These are phyloP conservation scores for Pyrochroa serraticornis DNA, from an alignment of 2,888 invertebrate species.

Conservation along the genomic window DNA sequence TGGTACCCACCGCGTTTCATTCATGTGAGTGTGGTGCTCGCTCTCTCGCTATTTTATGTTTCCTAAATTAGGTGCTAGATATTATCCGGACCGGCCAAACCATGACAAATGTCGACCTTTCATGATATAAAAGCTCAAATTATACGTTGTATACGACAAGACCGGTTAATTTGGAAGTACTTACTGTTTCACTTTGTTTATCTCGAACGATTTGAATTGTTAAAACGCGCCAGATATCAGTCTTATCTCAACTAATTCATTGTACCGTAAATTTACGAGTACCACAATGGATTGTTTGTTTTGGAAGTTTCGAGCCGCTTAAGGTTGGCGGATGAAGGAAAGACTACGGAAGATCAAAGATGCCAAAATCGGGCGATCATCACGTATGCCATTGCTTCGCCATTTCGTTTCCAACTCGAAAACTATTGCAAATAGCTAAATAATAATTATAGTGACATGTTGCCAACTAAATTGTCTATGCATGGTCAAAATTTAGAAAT, in stretches of 20 bases:
- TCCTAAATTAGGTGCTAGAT: constrained; percentile 27
- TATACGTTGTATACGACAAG: constrained; percentile 18
- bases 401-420: too few species aligned
- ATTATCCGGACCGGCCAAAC: constrained; percentile 22
- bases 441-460: too few species aligned
- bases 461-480: too few species aligned
- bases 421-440: too few species aligned
- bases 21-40: constrained; percentile 10
- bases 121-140: constrained; percentile 24
- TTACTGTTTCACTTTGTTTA: constrained; percentile 7
- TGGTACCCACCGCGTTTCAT: constrained; percentile 1
- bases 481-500: too few species aligned
- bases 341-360: too few species aligned
- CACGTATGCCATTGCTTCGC: too few species aligned
- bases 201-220: constrained; percentile 21
- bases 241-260: constrained; percentile 16
- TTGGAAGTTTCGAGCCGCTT: too few species aligned
- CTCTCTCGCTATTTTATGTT: constrained; percentile 25
- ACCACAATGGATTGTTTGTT: too few species aligned
- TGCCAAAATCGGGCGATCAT: too few species aligned
- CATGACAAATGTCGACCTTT: constrained; percentile 24
- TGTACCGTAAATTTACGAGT: constrained; percentile 13
- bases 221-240: constrained; percentile 4
- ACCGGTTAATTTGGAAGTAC: constrained; percentile 14
- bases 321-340: too few species aligned